Evolutionary conservation across 2,888 invertebrate genomes (phyloP), one percentile per base, ranked within the genome.

Genomic region (Diarsia mendica): DNA sequence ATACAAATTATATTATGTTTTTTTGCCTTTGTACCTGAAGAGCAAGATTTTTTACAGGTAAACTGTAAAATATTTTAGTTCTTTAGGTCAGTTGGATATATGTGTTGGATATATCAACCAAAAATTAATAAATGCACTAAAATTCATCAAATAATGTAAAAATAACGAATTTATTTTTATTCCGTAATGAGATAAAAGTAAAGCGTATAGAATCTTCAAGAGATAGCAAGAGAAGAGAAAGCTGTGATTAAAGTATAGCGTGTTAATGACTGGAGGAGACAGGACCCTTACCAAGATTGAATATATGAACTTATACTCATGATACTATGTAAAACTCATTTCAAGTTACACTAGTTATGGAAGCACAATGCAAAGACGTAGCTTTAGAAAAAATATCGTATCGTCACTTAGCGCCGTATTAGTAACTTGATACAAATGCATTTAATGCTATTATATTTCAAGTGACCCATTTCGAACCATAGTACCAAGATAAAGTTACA

Each of bases 261-360:
- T 90, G 90, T 92, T 92, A 92, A 93, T 94, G 94, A 95, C 95
- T 94, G 95, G 94, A 92, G 94, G 93, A 91, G 82, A 83, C 82
- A 87, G 87, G 84, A 86, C 88, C 89, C 88, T 89, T 89, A 88
- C 87, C 89, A 85, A 84, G 76, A 84, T 69, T 85, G 79, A 80
- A 80, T 70, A 51, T 58, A 78, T 78, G 70, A 77, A 82, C 75
- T 79, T 80, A 75, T 64, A 58, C 69, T 78, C 64, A 73, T 85
- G 83, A 86, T 80, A 86, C 85, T 85, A 84, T 86, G 82, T 77
- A 83, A 67, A 72, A 67, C 61, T 75, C 23, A 58, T 77, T 79
- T 80, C 51, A 74, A 60, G 60, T 76, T 61, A 73, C 39, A 75
- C 70, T 75, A 81, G 70, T 73, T 85, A 82, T 61, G 65, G 53